Evolutionary conservation across 1,140 invertebrate species (phyloP), one percentile per base, ranked within the genome.

Genomic region (Aphaenogaster rudis): DNA sequence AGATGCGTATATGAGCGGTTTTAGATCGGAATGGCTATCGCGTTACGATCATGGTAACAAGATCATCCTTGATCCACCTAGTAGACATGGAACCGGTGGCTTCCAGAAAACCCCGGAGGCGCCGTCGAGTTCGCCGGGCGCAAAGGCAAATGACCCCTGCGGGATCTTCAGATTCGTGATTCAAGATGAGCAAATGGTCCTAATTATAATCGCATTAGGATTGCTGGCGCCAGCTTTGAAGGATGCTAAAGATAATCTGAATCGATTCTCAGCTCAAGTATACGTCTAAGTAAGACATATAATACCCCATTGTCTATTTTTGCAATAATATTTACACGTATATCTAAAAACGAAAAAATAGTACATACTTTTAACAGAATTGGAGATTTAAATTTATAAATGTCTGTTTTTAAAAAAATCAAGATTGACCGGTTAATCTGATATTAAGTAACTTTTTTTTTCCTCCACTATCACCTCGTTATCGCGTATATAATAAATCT

Each of bases 141-240:
- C 45, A 69, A 74, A 90, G 86, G 79, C 63, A 80, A 77, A 91
- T 78, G 81, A 90, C 72, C 86, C 57, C 59, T 76, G 54, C 85
- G 74, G 59, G 88, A 88, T 79, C 54, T 45, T 66, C 33, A 67
- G 63, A 87, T 84, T 81, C 81, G 42, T 74, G 67, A 90, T 85
- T 48, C 86, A 15, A 77, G 89, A 87, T 66, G 86, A 59, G 90
- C 82, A 88, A 91, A 91, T 88, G 59, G 39, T 89, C 86, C 84
- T 89, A 91, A 91, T 91, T 91, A 91, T 91, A 91, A 91, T 91
- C 89, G 79, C 89, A 91, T 91, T 91, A 91, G 84, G 90, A 80
- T 81, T 48, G 57, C 50, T 88, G 81, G 81, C 87, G 77, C 87
- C 76, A 66, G 48, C 48, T 74, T 74, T 78, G 28, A 21, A 57